Conservation (phyloP, 2,888 invertebrate genomes). For the Ormyrus rosae region DNA sequence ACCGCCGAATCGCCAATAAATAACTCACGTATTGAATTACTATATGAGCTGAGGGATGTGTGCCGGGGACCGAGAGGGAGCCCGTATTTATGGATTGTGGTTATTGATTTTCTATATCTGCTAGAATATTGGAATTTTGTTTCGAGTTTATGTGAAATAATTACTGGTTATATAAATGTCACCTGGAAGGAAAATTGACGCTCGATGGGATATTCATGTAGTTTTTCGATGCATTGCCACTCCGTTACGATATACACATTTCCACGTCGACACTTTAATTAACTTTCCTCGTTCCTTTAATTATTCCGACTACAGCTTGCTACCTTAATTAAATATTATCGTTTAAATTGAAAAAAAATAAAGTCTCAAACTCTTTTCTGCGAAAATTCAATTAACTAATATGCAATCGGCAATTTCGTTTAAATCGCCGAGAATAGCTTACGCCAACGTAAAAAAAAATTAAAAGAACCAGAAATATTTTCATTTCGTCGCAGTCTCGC, state of each 20-base stretch:
- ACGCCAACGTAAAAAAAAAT: neutral
- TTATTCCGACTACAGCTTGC: no score
- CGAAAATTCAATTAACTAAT: no score
- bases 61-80: neutral
- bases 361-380: no score
- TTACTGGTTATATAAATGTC: conserved; percentile 19
- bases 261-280: conserved; percentile 5
- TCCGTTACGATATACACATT: neutral
- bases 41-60: conserved; percentile 30
- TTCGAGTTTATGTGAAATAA: conserved; percentile 37
- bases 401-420: no score
- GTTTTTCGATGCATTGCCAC: neutral
- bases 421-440: no score
- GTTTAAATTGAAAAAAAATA: no score
- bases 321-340: no score
- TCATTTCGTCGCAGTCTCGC: conserved; percentile 1
- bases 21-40: conserved; percentile 67
- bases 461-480: neutral
- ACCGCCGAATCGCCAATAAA: conserved; percentile 66
- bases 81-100: conserved; percentile 29
- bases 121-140: conserved; percentile 28
- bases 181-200: conserved; percentile 14
- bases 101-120: conserved; percentile 42
- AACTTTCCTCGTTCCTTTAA: conserved; percentile 2
- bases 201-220: conserved; percentile 20